Evolutionary conservation across 2,113 vertebrate species (phyloP), one percentile per base, ranked within the genome.

Genomic region (Microtus ochrogaster): DNA sequence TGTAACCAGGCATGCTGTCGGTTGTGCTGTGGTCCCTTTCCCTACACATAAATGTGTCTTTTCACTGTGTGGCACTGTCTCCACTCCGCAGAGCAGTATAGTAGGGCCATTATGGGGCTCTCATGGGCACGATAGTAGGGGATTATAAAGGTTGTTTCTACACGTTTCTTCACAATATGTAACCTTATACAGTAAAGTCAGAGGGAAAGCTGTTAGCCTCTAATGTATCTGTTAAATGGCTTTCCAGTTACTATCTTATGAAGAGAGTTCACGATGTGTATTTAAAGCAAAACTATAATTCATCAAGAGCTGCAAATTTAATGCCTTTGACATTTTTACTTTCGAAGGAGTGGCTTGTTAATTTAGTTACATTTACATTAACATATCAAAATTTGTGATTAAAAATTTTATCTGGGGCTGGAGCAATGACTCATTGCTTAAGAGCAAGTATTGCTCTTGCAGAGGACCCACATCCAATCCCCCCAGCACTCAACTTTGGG

Each of bases 41-140:
- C 78, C 84, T 76, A 44, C 86, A 79, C 70, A 72, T 87, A 92
- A 86, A 28, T 26, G 49, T 94, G 94, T 68, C 30, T 0, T 72
- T 68, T 95, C 82, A 61, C 74, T 93, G 19, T 73, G 70, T 66
- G 58, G 89, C 41, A 83, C 89, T 83, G 79, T 95, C 94, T 91
- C 92, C 47, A 44, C 84, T 70, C 78, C 44, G 24, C 2, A 0
- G 41, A 63, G 21, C 8, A 65, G 82, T 49, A 89, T n/a, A 95
- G 94, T 47, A 55, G 93, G 58, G 28, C 79, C 84, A 96, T 96
- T 95, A 74, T 96, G 49, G 79, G 74, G 9, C 61, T 94, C 68
- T 47, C 36, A 1, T 44, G 52, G 94, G 33, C 70, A 52, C n/a
- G 41, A 68, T 7, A 41, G 82, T 36, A 44, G 17, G 77, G 10